Evolutionary conservation across 1,140 invertebrate species (phyloP), one percentile per base, ranked within the genome.

Genomic region (Drosophila parvula): DNA sequence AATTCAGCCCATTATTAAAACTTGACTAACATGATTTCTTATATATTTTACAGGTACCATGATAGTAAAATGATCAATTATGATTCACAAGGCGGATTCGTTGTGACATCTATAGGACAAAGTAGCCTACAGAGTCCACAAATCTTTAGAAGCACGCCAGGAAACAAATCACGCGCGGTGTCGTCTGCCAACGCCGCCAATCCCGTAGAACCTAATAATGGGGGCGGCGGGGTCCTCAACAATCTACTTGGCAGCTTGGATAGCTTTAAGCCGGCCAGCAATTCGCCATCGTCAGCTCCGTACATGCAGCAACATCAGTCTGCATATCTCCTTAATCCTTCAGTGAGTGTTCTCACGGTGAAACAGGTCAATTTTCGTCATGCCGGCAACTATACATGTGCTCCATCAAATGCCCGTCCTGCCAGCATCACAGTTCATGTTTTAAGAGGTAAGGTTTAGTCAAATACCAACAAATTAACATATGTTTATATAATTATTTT

Each of bases 41-140:
- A 9, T 44, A 14, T 10, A 12, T 11, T 8, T 34, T 40, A 10
- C 34, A 92, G 91, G 91, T 96, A 95, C 91, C 95, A 95, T 86
- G 94, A 96, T 78, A 94, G 94, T 57, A 94, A 94, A 65, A 96
- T 96, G 95, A 95, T 96, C 76, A 96, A 96, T 86, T 96, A 95
- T 91, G 95, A 96, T 78, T 93, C 93, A 27, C 91, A 92, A 68
- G 81, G 92, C 18, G 91, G 91, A 16, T 92, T 92, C 48, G 81
- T 86, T n/a, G 94, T 94, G 7, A 90, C 79, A 30, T 91, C 91
- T 14, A 85, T 80, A 27, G 50, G 63, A 6, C 58, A 74, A 12
- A 57, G 60, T 16, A 59, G 45, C 6, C 9, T 65, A 5, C 78
- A 89, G 44, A 68, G 12, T 67, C 70, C 71, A 16, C 67, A 64